Evolutionary conservation across 1,140 invertebrate species (phyloP).

Genomic region (Nasonia vitripennis): DNA sequence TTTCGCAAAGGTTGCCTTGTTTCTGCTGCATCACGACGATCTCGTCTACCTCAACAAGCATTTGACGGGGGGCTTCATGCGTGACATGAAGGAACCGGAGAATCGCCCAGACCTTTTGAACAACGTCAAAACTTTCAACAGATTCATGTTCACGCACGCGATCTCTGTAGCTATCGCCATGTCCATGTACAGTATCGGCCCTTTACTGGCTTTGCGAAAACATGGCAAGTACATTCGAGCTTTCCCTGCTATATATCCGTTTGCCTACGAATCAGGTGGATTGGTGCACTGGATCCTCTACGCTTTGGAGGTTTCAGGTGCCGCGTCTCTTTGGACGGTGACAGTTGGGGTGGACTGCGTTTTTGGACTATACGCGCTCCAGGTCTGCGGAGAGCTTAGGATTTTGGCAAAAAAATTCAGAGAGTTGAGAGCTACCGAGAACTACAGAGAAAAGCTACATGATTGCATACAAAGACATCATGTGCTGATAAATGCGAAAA

Average conservation of each 20-base stretch:
- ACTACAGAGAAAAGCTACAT: background rate
- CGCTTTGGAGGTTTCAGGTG: background rate
- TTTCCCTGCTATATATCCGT: conserved; percentile 15
- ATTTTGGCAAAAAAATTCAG: background rate
- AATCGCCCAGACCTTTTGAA: background rate
- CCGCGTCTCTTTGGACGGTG: background rate
- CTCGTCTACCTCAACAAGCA: background rate
- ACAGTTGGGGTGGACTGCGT: background rate
- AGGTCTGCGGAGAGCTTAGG: background rate
- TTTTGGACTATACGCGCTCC: background rate
- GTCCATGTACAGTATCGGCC: background rate
- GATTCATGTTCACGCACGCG: background rate
- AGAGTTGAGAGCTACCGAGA: background rate
- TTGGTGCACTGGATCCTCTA: background rate
- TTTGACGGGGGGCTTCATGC: background rate
- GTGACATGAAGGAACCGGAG: background rate
- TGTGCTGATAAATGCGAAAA: background rate
- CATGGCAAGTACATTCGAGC: conserved; percentile 25
- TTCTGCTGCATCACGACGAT: background rate
- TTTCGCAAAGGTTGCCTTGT: background rate
- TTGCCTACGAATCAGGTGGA: conserved; percentile 38
- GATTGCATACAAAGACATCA: background rate
- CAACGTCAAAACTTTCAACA: background rate
- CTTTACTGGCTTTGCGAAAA: background rate
- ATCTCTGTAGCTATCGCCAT: background rate